A percentile compares a stretch with the other conserved stretches of the same genome.
Conservation (phyloP, 2,113 vertebrate species). For the Eurypyga helias region DNA sequence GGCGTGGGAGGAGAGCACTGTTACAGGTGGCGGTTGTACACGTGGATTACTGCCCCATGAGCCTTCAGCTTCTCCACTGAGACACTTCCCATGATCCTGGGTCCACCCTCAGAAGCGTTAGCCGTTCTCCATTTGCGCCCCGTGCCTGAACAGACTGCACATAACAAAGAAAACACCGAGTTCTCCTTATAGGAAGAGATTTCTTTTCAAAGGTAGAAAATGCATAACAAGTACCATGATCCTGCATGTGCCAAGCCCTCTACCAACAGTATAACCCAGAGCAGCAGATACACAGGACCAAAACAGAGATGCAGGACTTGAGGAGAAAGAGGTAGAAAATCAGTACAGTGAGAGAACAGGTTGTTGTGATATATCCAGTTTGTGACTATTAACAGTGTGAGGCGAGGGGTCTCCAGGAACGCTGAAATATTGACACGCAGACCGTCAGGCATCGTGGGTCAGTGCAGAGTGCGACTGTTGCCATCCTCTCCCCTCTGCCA, state of each 20-base stretch:
- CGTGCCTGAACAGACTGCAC: neutral
- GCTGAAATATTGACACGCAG: neutral
- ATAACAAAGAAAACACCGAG: neutral
- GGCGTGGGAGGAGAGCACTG: neutral
- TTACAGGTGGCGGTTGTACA: neutral
- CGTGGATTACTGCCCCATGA: accelerated
- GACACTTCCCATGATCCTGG: neutral
- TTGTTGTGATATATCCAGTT: neutral
- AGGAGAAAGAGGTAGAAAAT: neutral
- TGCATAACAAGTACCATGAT: neutral
- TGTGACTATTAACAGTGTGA: neutral
- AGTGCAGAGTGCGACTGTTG: neutral
- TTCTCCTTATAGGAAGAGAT: neutral
- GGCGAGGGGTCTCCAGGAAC: neutral
- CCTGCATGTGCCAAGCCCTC: neutral
- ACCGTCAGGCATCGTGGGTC: neutral
- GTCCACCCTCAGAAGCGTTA: neutral
- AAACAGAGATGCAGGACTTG: neutral
- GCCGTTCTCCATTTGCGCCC: neutral
- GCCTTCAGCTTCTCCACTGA: neutral
- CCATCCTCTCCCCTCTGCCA: neutral
- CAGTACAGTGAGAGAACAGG: neutral
- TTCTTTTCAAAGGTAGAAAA: neutral
- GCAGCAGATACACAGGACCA: neutral
- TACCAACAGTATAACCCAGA: neutral